Conservation (phyloP, 2,888 invertebrate species). For the Agrotis puta region DNA sequence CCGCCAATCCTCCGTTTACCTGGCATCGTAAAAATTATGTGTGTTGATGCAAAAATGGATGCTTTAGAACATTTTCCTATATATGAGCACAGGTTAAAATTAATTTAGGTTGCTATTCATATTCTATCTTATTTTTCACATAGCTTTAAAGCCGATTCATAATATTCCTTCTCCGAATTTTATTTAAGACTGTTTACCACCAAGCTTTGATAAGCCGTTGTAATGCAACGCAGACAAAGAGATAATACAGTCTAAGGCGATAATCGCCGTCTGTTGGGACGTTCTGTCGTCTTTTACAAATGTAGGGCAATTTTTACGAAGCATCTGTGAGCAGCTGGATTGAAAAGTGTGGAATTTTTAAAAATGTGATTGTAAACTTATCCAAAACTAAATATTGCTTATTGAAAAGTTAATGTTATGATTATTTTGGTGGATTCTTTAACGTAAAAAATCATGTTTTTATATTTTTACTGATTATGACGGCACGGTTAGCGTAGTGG, state of each 20-base stretch:
- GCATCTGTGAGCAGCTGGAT: background rate
- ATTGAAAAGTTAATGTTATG: too few species aligned
- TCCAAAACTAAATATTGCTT: too few species aligned
- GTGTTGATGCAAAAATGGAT: too few species aligned
- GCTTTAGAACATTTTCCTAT: too few species aligned
- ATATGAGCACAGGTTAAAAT: too few species aligned
- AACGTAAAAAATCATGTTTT: background rate
- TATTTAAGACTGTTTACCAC: slow-evolving; percentile 8
- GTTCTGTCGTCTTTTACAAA: slow-evolving; percentile 13
- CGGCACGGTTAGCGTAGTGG: too few species aligned
- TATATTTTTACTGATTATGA: background rate
- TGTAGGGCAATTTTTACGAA: slow-evolving; percentile 7
- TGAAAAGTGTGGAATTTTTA: background rate
- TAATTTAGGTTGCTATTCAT: too few species aligned
- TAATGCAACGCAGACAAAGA: slow-evolving; percentile 33
- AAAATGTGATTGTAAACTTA: background rate
- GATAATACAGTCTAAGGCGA: slow-evolving; percentile 27
- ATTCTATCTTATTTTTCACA: too few species aligned
- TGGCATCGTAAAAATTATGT: background rate
- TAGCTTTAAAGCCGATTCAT: background rate
- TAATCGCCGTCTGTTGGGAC: slow-evolving; percentile 19
- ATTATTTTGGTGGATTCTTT: too few species aligned
- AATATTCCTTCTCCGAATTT: background rate
- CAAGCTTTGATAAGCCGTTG: slow-evolving; percentile 5
- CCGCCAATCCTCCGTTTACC: background rate